These are phyloP conservation scores for Morinoia aosen DNA, from an alignment of 2,888 invertebrate genomes.

Conservation along the genomic window DNA sequence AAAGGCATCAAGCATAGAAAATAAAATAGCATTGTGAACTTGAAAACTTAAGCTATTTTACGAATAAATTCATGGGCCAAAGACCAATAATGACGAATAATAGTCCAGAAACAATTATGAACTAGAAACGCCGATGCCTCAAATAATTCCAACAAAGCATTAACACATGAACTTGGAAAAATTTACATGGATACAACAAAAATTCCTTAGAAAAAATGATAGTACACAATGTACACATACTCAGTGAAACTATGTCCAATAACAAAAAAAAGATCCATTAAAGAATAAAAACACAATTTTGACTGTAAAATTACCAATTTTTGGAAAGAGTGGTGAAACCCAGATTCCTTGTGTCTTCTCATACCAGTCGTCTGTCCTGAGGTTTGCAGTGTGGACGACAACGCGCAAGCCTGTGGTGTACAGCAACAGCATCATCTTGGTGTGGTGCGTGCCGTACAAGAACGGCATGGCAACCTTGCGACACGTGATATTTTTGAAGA, in stretches of 20 bases:
- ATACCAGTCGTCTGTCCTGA: conserved; percentile 93
- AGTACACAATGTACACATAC: no score
- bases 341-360: conserved; percentile 94
- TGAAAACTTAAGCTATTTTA: no score
- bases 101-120: no score
- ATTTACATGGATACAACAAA: no score
- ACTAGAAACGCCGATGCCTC: no score
- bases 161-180: neutral
- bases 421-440: conserved; percentile 90
- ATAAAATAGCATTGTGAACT: no score
- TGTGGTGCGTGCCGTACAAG: conserved; percentile 89
- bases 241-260: no score
- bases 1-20: no score
- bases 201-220: no score
- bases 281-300: neutral
- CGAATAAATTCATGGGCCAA: no score
- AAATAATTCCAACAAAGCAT: neutral
- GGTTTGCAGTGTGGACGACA: conserved; percentile 91
- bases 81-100: no score
- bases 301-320: neutral
- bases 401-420: conserved; percentile 87
- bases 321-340: conserved; percentile 87
- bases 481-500: conserved; percentile 55
- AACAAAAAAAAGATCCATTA: neutral
- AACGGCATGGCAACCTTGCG: conserved; percentile 79